phyloP scores from a whole-genome alignment of 1,140 invertebrate species.

The Coptotermes formosanus region DNA sequence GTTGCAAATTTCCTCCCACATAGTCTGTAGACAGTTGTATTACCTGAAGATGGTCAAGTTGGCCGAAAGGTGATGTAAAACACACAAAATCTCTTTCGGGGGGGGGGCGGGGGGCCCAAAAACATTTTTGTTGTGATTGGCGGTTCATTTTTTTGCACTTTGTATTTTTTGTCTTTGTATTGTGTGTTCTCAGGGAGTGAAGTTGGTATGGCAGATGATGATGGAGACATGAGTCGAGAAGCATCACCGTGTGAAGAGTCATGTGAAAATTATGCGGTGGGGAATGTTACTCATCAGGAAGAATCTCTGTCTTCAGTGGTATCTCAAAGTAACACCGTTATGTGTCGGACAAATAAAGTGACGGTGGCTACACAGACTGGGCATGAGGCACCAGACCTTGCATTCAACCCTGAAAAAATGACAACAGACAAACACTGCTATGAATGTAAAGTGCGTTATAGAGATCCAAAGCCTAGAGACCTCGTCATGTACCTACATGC shows the following conservation, averaged over 20 bases:
- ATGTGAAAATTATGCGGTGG: conserved; percentile 17
- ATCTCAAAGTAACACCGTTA: no score
- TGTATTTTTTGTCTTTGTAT: background rate
- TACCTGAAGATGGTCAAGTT: background rate
- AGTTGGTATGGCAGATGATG: conserved; percentile 31
- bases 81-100: background rate
- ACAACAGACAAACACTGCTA: conserved; percentile 84
- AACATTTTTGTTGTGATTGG: background rate
- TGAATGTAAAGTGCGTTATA: conserved; percentile 87
- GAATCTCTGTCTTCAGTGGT: background rate
- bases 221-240: conserved; percentile 34
- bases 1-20: no score
- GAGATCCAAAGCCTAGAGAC: conserved; percentile 86
- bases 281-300: conserved; percentile 20
- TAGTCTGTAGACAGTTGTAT: no score
- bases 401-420: conserved; percentile 72
- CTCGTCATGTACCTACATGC: conserved; percentile 95
- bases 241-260: conserved; percentile 34
- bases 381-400: conserved; percentile 65
- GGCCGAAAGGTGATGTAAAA: background rate
- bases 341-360: conserved; percentile 37
- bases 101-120: background rate
- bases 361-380: conserved; percentile 70
- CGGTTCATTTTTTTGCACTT: background rate
- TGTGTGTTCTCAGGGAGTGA: conserved; percentile 18